Base-by-base conservation (phyloP, 2,113 vertebrate genomes). In the Nothobranchius kuhntae region DNA sequence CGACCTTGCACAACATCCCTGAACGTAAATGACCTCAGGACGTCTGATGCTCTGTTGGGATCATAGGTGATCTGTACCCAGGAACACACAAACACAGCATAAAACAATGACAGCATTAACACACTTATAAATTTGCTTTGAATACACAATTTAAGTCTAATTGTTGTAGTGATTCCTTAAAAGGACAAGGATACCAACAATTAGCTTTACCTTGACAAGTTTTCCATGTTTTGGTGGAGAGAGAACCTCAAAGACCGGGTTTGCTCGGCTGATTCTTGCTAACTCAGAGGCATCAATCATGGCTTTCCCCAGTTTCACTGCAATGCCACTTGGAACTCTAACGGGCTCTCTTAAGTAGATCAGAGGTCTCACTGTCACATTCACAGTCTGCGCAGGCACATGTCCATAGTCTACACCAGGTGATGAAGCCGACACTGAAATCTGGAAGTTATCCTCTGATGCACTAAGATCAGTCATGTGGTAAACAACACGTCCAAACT, bases 201-300 rank as follows among this genome's bases (percentile, higher is more conserved):
- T 7, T 4, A 30, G 30, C 10, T 68, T 77, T 80, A 91, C 93
- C 83, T 84, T 90, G 13, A 95, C 78, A 45, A 96, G 86, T 84
- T 90, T 95, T 47, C 94, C 93, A 1, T 95, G 88, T 76, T 85
- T 86, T 0, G 95, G 95, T 2, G 92, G 89, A 12, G 92, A 84
- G 21, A 91, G 77, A 73, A 96, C 91, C 84, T 95, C 92, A 89
- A 95, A 98, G 11, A 52, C 77, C 1, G 95, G 96, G 71, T 95
- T 90, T 9, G 90, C 95, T 13, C 91, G 85, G 63, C 93, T 96
- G 79, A 94, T 85, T 58, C 86, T 89, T 1, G 93, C 94, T 53
- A 99, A 91, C 64, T 95, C 92, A 0, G 93, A 94, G 53, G 94
- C 95, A 82, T 96, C 91, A 4, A 98, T 91, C 79, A 97, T 93